phyloP scores from a whole-genome alignment of 2,888 invertebrate species.

The Cheilosia vulpina region DNA sequence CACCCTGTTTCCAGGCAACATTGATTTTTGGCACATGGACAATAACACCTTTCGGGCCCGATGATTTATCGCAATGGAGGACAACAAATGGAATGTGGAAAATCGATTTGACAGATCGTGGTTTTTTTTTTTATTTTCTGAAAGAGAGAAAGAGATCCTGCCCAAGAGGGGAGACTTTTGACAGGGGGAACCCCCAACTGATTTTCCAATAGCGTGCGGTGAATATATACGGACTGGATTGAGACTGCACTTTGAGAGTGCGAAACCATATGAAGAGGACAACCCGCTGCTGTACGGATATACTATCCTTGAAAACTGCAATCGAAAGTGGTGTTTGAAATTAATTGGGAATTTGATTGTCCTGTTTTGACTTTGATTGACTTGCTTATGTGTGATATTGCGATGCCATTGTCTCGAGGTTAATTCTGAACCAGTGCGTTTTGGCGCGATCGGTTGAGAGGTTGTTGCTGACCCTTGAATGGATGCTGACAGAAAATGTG shows the following conservation, averaged over 20 bases:
- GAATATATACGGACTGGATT: constrained; percentile 26
- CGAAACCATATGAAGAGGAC: constrained; percentile 56
- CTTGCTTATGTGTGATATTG: constrained; percentile 65
- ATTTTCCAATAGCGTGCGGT: constrained; percentile 9
- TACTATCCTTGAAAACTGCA: constrained; percentile 62
- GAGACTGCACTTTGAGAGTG: constrained; percentile 54
- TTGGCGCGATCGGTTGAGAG: constrained; percentile 38
- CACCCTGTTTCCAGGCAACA: constrained; percentile 25
- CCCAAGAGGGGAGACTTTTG: constrained; percentile 29
- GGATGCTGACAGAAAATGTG: background rate
- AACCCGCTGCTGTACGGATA: constrained; percentile 61
- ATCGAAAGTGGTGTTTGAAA: constrained; percentile 68
- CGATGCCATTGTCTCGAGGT: constrained; percentile 15
- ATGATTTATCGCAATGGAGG: constrained; percentile 35
- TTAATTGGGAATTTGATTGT: constrained; percentile 74
- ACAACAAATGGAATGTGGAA: constrained; percentile 54
- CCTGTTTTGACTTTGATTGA: constrained; percentile 72
- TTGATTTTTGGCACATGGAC: constrained; percentile 70
- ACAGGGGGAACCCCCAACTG: constrained; percentile 39
- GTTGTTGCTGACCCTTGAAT: constrained; percentile 1
- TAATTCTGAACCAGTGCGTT: constrained; percentile 51
- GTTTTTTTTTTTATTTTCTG: constrained; percentile 49
- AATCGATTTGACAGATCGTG: constrained; percentile 75
- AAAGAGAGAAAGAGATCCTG: constrained; percentile 25
- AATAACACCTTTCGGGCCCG: constrained; percentile 65